Percentiles rank a stretch among this genome's conserved stretches.
phyloP scores from a whole-genome alignment of 2,113 vertebrate species.

The Morone chrysops region DNA sequence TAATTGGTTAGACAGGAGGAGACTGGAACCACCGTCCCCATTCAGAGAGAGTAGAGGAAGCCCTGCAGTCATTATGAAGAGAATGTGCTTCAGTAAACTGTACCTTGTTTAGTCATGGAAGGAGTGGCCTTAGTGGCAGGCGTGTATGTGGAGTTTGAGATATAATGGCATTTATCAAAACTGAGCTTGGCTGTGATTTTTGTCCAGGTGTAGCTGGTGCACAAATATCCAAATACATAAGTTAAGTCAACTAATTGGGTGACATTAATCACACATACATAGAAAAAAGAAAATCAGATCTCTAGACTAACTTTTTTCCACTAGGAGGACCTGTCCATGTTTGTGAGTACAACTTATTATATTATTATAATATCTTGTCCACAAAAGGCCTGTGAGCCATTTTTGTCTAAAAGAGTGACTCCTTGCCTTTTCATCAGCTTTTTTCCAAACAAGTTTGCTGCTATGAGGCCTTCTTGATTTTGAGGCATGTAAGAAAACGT shows the following conservation, averaged over 20 bases:
- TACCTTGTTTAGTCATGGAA: constrained; percentile 10
- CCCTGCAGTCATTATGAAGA: constrained; percentile 27
- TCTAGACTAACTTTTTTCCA: not conserved
- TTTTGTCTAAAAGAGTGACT: not conserved
- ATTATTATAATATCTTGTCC: not conserved
- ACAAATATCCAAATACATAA: not conserved
- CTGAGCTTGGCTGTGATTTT: not conserved
- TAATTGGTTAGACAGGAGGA: constrained; percentile 63
- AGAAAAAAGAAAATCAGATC: not conserved
- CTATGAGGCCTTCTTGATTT: too few relatives aligned
- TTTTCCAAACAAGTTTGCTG: too few relatives aligned
- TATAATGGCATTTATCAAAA: not conserved
- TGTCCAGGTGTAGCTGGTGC: not conserved
- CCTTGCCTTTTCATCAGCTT: not conserved
- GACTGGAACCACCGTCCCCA: constrained; percentile 9
- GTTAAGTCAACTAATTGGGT: not conserved
- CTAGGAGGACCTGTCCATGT: not conserved
- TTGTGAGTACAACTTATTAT: not conserved
- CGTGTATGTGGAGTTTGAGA: not conserved
- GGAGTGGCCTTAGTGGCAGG: not conserved
- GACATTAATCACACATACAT: too few relatives aligned
- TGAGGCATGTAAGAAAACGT: too few relatives aligned
- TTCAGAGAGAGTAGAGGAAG: constrained; percentile 17
- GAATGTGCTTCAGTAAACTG: constrained; percentile 6
- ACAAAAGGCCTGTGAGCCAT: not conserved